phyloP scores from a whole-genome alignment of 2,797 vertebrate species.

The Pristis pectinata region DNA sequence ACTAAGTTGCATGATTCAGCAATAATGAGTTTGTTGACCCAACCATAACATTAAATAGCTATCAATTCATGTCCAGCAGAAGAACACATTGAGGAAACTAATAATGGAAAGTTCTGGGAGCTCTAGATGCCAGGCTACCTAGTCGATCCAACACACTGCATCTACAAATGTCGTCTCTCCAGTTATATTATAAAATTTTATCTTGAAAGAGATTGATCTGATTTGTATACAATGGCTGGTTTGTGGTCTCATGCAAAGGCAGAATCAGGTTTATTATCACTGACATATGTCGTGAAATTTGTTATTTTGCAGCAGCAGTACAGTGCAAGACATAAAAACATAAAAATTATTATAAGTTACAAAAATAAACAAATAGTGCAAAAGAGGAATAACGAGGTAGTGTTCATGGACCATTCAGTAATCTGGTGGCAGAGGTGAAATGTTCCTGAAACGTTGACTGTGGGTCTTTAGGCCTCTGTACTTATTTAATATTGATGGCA shows the following conservation, averaged over 20 bases:
- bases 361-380: no score
- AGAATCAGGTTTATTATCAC: no score
- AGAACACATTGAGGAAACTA: no score
- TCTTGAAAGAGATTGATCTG: neutral
- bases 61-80: neutral
- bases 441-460: no score
- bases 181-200: neutral
- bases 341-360: no score
- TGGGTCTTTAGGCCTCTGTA: no score
- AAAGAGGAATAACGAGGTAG: no score
- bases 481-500: neutral
- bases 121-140: neutral
- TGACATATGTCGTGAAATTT: no score
- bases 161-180: neutral
- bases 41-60: neutral
- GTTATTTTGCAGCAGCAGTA: no score
- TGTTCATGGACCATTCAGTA: no score
- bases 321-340: no score
- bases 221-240: neutral
- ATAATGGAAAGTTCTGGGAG: neutral
- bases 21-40: neutral
- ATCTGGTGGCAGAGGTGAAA: no score
- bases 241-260: neutral
- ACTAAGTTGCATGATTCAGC: neutral
- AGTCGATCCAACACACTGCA: neutral